phyloP scores from a whole-genome alignment of 2,113 vertebrate genomes.

The Theropithecus gelada region DNA sequence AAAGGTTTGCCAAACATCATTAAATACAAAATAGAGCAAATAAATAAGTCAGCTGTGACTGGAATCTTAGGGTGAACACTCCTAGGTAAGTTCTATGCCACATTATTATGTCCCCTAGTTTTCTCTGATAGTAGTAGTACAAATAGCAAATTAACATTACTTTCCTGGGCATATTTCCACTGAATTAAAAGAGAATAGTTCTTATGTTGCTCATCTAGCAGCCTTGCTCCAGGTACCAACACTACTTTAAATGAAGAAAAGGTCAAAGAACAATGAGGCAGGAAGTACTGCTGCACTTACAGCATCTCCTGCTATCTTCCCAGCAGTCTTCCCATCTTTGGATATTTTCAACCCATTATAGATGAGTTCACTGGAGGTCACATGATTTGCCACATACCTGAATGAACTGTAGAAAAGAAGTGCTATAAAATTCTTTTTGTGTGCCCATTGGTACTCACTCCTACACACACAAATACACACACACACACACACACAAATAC shows the following conservation, averaged over 20 bases:
- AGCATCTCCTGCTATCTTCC: not conserved
- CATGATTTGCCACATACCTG: not conserved
- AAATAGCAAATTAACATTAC: not conserved
- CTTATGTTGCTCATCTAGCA: not conserved
- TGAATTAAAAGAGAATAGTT: not conserved
- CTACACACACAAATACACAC: not conserved
- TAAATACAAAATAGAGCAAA: not conserved
- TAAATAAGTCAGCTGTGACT: not conserved
- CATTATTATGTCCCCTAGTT: not conserved
- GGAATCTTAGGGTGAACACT: not conserved
- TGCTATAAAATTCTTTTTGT: not conserved
- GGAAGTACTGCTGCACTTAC: not conserved
- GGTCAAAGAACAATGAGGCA: not conserved
- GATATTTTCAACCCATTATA: not conserved
- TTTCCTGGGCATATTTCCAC: not conserved
- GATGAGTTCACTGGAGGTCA: not conserved
- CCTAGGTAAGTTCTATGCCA: not conserved
- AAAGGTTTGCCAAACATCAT: not conserved
- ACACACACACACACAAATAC: too few relatives aligned
- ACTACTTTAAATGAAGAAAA: constrained; percentile 41
- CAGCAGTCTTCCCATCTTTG: not conserved
- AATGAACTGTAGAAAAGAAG: not conserved
- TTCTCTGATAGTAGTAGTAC: not conserved
- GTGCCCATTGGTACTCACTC: not conserved
- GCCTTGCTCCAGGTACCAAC: not conserved